phyloP scores from a whole-genome alignment of 2,888 invertebrate genomes.

The Drosophila ochracea region DNA sequence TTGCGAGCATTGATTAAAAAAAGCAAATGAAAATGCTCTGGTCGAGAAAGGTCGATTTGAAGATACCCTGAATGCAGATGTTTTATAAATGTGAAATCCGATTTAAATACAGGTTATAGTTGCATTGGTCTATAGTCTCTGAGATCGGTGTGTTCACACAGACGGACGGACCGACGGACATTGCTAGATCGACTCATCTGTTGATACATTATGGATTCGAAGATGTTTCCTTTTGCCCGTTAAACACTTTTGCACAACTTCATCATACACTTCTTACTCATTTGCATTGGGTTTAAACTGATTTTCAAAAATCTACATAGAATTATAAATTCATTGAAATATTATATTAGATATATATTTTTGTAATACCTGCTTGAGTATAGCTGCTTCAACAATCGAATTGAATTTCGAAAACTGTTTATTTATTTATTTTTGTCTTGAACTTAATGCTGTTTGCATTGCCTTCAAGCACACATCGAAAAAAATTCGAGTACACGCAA shows the following conservation, averaged over 20 bases:
- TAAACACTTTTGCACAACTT: neutral
- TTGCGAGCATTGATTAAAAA: neutral
- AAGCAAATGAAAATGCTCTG: neutral
- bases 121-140: neutral
- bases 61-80: neutral
- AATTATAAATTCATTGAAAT: neutral
- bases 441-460: neutral
- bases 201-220: neutral
- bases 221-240: neutral
- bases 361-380: conserved; percentile 5
- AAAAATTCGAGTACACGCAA: conserved; percentile 13
- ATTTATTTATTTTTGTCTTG: neutral
- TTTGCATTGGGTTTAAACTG: neutral
- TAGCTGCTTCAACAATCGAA: neutral
- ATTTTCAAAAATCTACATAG: neutral
- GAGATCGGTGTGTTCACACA: neutral
- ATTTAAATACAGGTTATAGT: neutral
- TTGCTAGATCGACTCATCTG: no score
- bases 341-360: neutral
- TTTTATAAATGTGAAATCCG: neutral
- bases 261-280: neutral
- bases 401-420: conserved; percentile 4
- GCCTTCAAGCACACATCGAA: conserved; percentile 11
- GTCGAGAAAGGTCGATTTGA: neutral
- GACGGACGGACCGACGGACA: neutral